Base-by-base conservation (phyloP, 1,140 invertebrate genomes). In the Chionoecetes opilio region DNA sequence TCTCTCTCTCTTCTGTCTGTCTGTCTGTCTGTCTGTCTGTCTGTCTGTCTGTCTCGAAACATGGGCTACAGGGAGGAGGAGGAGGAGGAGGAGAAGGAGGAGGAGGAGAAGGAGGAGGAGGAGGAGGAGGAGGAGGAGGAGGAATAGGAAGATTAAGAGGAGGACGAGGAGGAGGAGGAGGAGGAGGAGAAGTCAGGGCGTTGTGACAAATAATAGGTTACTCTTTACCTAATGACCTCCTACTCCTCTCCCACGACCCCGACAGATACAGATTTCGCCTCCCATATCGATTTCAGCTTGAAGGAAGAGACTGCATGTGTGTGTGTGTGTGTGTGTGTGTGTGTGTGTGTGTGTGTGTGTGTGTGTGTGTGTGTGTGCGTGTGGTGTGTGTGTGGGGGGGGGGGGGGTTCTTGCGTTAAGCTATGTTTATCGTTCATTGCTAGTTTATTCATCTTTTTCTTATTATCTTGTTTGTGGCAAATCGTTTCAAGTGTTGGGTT, bases 121-220 rank as follows among this genome's bases (percentile, higher is more conserved):
- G 63, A 75, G 63, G 21, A 75, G 21, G 21, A 75, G 63, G 26
- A n/a, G 21, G 26, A 21, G 63, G 21, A 11, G 21, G n/a, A 26
- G 21, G 46, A 11, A 53, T 9, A 11, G 21, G 46, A 9, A 53
- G 46, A 17, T 14, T 41, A 75, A 26, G 63, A 75, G 63, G 53
- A 75, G 53, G 53, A 11, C 9, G 53, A 21, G 6, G 53, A 46
- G 41, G n/a, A 46, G 41, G 41, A 46, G 41, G 41, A 46, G 41
- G 41, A 46, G 41, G 41, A 46, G 41, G 41, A 46, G 41, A 14
- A 46, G 41, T 5, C 41, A 8, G 41, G 21, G 63, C 21, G 63
- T n/a, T 75, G 63, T 75, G 63, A 75, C 63, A 75, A 75, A 75
- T 75, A 75, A 75, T 75, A 75, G 63, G 21, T 75, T 75, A 75